Base-by-base conservation (phyloP, 2,113 vertebrate genomes). In the Corynorhinus townsendii region DNA sequence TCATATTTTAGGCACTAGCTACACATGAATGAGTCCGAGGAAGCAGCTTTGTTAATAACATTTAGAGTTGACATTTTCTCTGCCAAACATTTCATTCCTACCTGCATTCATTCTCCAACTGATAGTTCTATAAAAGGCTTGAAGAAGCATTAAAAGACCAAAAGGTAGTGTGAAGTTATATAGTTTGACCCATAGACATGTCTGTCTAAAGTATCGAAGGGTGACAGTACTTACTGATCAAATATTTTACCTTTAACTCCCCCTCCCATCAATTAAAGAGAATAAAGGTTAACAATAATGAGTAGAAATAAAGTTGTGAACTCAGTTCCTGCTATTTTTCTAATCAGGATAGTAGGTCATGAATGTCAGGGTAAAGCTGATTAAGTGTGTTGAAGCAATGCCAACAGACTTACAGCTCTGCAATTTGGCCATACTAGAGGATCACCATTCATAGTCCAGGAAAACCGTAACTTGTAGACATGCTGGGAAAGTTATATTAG, bases 1-100 rank as follows among this genome's bases (percentile, higher is more conserved):
- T 30, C 4, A 16, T 24, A 62, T 62, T 80, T 91, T 81, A 69
- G 35, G 30, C 24, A 80, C 47, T 45, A 85, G 7, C 43, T 91
- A 88, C 49, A 88, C 77, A 83, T 72, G 35, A 94, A 93, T 26
- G 2, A 52, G 3, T 38, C 35, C 89, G 3, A 85, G 59, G 16
- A 96, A 87, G 66, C 2, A n/a, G 3, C 56, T 90, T 72, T 90
- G 88, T 88, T 85, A 92, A 40, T 79, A 92, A 93, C 81, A 94
- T 85, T 93, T 87, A 89, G 47, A 82, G 54, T 38, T 96, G 95
- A 64, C n/a, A 94, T 97, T 96, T 96, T 93, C 90, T 92, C 43
- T 83, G 30, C 40, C 72, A 96, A 95, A 86, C 30, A 83, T 24
- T 38, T 72, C 45, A 81, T 87, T 49, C 10, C 20, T 93, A 84